Evolutionary conservation across 2,113 vertebrate species (phyloP).

Genomic region (Lophotis ruficrista): DNA sequence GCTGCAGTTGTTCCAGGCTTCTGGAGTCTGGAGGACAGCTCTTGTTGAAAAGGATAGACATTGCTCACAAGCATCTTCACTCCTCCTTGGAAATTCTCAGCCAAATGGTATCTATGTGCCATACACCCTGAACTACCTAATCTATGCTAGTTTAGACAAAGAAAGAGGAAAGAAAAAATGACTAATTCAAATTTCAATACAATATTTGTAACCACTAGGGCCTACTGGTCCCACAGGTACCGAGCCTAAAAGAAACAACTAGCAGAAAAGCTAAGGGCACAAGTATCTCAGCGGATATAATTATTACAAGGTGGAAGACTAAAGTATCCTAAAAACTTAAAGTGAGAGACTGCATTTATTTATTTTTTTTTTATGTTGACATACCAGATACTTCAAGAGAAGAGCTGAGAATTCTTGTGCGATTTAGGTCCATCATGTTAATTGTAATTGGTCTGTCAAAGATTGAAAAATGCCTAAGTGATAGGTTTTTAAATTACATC

Average conservation of each 20-base stretch:
- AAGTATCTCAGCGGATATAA: slow-evolving; percentile 7
- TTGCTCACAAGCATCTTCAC: background rate
- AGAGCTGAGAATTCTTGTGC: background rate
- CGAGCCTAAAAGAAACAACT: background rate
- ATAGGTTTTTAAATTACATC: slow-evolving; percentile 39
- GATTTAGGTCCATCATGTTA: slow-evolving; percentile 31
- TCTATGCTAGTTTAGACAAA: background rate
- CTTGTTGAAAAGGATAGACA: background rate
- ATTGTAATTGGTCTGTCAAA: slow-evolving; percentile 65
- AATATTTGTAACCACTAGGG: background rate
- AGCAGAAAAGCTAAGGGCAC: background rate
- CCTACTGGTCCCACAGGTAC: background rate
- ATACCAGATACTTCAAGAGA: background rate
- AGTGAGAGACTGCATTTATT: background rate
- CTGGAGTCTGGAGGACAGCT: background rate
- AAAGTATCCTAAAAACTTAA: slow-evolving; percentile 40
- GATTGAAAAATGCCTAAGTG: slow-evolving; percentile 17
- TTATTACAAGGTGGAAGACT: background rate
- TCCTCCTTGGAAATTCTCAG: background rate
- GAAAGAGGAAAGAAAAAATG: background rate
- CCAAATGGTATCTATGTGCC: background rate
- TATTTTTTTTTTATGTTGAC: slow-evolving; percentile 20
- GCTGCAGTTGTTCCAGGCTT: background rate
- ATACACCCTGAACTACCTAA: background rate
- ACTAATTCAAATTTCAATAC: background rate